Evolutionary conservation across 1,140 invertebrate species (phyloP), one percentile per base, ranked within the genome.

Genomic region (Trichomalopsis sarcophagae): DNA sequence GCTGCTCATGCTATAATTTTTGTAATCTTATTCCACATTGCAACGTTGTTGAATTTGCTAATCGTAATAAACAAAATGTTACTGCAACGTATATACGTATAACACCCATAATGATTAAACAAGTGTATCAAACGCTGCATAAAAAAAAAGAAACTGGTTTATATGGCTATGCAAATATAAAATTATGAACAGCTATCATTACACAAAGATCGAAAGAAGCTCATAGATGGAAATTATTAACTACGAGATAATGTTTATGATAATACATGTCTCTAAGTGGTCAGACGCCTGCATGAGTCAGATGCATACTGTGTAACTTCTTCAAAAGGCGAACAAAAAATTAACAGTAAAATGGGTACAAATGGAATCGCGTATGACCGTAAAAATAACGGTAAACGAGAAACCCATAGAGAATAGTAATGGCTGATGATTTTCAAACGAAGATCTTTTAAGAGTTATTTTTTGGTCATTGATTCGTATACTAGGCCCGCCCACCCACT

Each of bases 211-310:
- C 1, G 27, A 74, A 27, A 40, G 14, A 74, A 33, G 21, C 73
- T n/a, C 73, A 10, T 75, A 44, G 17, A 44, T 44, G 73, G 36
- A 44, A 75, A 75, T 44, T 36, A n/a, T 75, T 75, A 75, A 75
- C 33, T 44, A n/a, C 73, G 23, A 4, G 73, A 44, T 44, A 75
- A 75, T 75, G 17, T 30, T 71, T 71, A 33, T n/a, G 36, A 10
- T 75, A 21, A 40, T 75, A 33, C 13, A 44, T 21, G 17, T 13
- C 36, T 44, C 6, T 21, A 75, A 75, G 17, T n/a, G 7, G 36
- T 44, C 2, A 75, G 36, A 7, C 21, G 73, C 9, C 36, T 21
- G 17, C 21, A 14, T 75, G 73, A 36, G 73, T 75, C 73, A 75
- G 10, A 17, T 10, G 10, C 6, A 44, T 30, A 5, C 14, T 33